phyloP scores from a whole-genome alignment of 2,113 vertebrate genomes.

The Oncorhynchus mykiss region DNA sequence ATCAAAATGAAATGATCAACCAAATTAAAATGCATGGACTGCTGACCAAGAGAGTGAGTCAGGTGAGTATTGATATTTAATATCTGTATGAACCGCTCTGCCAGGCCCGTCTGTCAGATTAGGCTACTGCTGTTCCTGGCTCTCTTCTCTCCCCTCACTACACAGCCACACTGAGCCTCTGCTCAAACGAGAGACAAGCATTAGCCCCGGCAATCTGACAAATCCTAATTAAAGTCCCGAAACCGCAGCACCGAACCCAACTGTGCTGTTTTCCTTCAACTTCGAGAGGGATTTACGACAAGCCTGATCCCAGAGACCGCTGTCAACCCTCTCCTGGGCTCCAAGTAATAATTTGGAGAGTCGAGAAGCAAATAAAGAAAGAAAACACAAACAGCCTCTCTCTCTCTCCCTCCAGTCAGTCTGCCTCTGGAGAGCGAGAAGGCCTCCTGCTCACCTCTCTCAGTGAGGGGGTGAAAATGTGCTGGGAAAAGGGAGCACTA shows the following conservation, averaged over 20 bases:
- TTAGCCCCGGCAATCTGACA: constrained; percentile 20
- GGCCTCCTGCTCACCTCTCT: constrained; percentile 5
- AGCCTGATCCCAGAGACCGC: constrained; percentile 20
- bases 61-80: constrained; percentile 2
- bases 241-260: constrained; percentile 17
- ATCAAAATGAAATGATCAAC: neutral
- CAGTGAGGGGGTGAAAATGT: neutral
- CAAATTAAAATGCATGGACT: constrained; percentile 2
- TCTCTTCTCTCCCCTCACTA: neutral
- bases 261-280: constrained; percentile 13
- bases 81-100: neutral
- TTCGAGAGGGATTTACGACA: constrained; percentile 22
- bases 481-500: neutral
- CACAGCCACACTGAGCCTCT: neutral
- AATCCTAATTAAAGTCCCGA: constrained; percentile 29
- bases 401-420: neutral
- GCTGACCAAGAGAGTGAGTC: neutral
- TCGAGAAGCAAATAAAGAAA: constrained; percentile 4
- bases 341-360: constrained; percentile 18
- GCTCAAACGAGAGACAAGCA: constrained; percentile 13
- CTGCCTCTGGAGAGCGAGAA: constrained; percentile 2
- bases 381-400: constrained; percentile 12
- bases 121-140: neutral
- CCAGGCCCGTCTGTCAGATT: neutral
- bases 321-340: constrained; percentile 13